Base-by-base conservation (phyloP, 2,113 vertebrate genomes). In the Progne subis region DNA sequence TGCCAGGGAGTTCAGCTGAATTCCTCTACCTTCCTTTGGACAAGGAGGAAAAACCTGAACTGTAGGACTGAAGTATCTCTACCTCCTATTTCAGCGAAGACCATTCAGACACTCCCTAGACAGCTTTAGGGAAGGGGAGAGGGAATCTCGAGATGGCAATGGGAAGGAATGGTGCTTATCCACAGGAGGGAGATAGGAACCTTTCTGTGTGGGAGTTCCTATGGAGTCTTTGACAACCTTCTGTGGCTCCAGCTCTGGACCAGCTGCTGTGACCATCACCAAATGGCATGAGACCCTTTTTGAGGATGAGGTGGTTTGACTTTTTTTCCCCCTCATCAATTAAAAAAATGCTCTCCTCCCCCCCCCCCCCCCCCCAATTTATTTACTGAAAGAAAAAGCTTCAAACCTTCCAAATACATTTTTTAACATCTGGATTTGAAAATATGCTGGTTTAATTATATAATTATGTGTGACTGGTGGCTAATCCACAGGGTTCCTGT, bases 281-380 rank as follows among this genome's bases (percentile, higher is more conserved):
- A 44, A 28, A 52, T 0, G 0, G 0, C 18, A 12, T 59, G 20
- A 55, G 44, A 28, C 25, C 4, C 3, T 70, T 61, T 26, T 46
- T 44, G 20, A 7, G 4, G 10, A 52, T 39, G 31, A 68, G 2
- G 5, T 14, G 2, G 17, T 79, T n/a, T 44, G 46, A n/a, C 25
- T 8, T 69, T 44, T 79, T 28, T 82, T 49, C 3, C 3, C 18
- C 4, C 5, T 17, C 1, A 4, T 31, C 25, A 29, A 29, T 72
- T 55, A 59, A 90, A 79, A 86, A 53, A 80, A 76, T 12, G 20
- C 5, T 14, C 12, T 59, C 3, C 7, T 37, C 47, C 9, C 4
- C 16, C 14, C 4, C 0, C 4, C 9, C 0, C 11, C 4, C 6
- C 3, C 6, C 0, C n/a, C n/a, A n/a, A 85, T 89, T 49, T 68